Conservation (phyloP, 2,113 vertebrate genomes). For the Numenius arquata region DNA sequence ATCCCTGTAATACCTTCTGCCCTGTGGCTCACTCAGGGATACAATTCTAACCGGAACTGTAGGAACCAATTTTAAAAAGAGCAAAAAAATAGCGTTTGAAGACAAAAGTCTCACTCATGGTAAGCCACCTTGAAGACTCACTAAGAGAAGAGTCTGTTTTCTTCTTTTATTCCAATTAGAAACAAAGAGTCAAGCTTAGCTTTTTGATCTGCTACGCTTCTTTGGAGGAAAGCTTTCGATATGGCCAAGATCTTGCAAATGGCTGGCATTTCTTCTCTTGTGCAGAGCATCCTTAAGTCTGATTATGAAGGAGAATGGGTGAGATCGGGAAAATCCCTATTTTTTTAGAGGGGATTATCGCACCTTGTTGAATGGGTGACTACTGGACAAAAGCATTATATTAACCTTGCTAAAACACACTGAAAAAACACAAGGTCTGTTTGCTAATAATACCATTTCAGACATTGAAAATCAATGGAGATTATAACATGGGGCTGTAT, state of each 20-base stretch:
- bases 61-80: not conserved
- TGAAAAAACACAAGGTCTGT: not conserved
- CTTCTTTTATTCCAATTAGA: not conserved
- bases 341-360: not conserved
- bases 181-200: not conserved
- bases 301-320: not conserved
- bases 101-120: not conserved
- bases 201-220: not conserved
- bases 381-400: not conserved
- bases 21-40: not conserved
- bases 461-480: not conserved
- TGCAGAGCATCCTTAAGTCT: not conserved
- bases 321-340: not conserved
- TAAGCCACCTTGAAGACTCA: not conserved
- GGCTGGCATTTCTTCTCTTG: not conserved
- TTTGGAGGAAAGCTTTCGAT: not conserved
- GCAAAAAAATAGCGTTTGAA: not conserved
- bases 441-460: not conserved
- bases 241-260: not conserved
- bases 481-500: not conserved
- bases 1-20: not conserved
- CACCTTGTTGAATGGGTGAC: not conserved
- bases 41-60: not conserved
- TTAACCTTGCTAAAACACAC: not conserved
- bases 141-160: not conserved